Evolutionary conservation across 2,113 vertebrate species (phyloP).

Genomic region (Malurus alboscapulatus): DNA sequence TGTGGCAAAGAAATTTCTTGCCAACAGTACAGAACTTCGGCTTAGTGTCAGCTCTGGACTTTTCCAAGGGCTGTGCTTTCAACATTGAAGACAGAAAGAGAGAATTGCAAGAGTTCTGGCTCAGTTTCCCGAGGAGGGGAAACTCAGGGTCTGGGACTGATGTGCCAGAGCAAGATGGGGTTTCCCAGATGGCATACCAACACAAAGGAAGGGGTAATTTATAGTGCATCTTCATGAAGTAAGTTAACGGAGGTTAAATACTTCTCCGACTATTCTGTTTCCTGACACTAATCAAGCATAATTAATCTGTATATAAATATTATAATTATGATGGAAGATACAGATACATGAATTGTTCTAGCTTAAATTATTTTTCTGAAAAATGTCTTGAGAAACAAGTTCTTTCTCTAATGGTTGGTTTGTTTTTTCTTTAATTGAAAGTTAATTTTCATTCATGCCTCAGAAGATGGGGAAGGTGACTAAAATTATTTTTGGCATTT

Average conservation of each 20-base stretch:
- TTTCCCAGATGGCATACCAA: not conserved
- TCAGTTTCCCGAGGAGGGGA: not conserved
- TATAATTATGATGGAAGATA: not conserved
- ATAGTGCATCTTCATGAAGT: not conserved
- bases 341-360: not conserved
- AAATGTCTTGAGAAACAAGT: not conserved
- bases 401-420: not conserved
- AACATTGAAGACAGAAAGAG: not conserved
- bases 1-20: not conserved
- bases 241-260: not conserved
- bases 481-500: not conserved
- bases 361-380: not conserved
- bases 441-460: not conserved
- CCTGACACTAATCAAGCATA: not conserved
- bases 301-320: not conserved
- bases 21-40: not conserved
- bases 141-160: not conserved
- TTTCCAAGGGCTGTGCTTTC: not conserved
- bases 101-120: not conserved
- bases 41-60: not conserved
- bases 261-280: not conserved
- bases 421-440: not conserved
- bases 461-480: not conserved
- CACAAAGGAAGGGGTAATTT: rapidly evolving
- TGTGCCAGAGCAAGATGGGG: not conserved